phyloP scores from a whole-genome alignment of 2,113 vertebrate genomes.

The Pan troglodytes region NHGRI_mPanTro3-v2.1_pri NC_072398.2:195808001-195808500 shows the following conservation, averaged over 20 bases:
- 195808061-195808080: slow-evolving; percentile 63
- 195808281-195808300: slow-evolving; percentile 74
- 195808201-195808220: slow-evolving; percentile 71
- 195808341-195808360: slow-evolving; percentile 74
- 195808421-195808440: slow-evolving; percentile 69
- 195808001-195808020: slow-evolving; percentile 72
- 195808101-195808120: slow-evolving; percentile 59
- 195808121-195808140: slow-evolving; percentile 58
- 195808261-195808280: slow-evolving; percentile 70
- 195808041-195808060: slow-evolving; percentile 57
- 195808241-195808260: slow-evolving; percentile 71
- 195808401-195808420: slow-evolving; percentile 72
- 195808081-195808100: slow-evolving; percentile 73
- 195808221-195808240: slow-evolving; percentile 68
- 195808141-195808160: slow-evolving; percentile 49
- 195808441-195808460: slow-evolving; percentile 61
- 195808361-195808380: slow-evolving; percentile 74
- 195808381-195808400: slow-evolving; percentile 68
- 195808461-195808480: slow-evolving; percentile 63
- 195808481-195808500: slow-evolving; percentile 57
- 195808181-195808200: slow-evolving; percentile 51
- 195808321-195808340: slow-evolving; percentile 69
- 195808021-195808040: slow-evolving; percentile 48
- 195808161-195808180: slow-evolving; percentile 60
- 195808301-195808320: slow-evolving; percentile 71